Conservation (phyloP, 2,797 vertebrate genomes). For the Phaenicophaeus curvirostris region DNA sequence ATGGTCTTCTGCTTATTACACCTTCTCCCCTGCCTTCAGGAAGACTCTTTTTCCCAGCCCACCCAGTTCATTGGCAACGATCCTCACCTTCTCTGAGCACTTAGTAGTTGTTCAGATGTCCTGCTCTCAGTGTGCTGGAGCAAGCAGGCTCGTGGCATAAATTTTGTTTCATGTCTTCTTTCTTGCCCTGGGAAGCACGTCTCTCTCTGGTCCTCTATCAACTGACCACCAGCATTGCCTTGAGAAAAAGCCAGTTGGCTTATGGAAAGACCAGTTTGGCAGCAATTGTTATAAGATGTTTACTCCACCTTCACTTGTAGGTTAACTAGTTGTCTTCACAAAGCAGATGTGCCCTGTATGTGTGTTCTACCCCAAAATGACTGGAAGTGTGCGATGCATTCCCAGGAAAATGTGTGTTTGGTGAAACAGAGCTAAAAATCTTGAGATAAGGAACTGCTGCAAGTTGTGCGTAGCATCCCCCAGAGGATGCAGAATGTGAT, state of each 20-base stretch:
- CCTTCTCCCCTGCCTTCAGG: neutral
- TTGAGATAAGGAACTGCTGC: neutral
- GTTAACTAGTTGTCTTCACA: neutral
- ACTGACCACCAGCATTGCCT: neutral
- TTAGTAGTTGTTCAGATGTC: neutral
- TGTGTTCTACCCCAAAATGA: neutral
- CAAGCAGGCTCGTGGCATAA: neutral
- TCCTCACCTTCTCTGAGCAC: neutral
- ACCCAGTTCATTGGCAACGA: rapidly evolving
- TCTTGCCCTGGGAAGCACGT: neutral
- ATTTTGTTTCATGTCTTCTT: neutral
- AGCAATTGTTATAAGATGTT: slow-evolving; percentile 28
- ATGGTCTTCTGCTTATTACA: neutral
- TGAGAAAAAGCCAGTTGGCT: slow-evolving; percentile 24
- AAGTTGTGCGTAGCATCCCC: neutral
- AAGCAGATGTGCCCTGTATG: neutral
- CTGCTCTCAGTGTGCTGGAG: neutral
- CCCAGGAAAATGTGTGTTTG: neutral
- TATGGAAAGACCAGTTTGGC: neutral
- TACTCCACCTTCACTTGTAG: slow-evolving; percentile 29
- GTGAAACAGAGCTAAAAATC: neutral
- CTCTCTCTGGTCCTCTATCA: neutral
- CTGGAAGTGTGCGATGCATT: neutral
- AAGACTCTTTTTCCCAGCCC: neutral
- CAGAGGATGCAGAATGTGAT: neutral